Percentiles rank a stretch among this genome's conserved stretches.
Conservation (phyloP, 1,140 invertebrate genomes). For the Aphaenogaster floridana region DNA sequence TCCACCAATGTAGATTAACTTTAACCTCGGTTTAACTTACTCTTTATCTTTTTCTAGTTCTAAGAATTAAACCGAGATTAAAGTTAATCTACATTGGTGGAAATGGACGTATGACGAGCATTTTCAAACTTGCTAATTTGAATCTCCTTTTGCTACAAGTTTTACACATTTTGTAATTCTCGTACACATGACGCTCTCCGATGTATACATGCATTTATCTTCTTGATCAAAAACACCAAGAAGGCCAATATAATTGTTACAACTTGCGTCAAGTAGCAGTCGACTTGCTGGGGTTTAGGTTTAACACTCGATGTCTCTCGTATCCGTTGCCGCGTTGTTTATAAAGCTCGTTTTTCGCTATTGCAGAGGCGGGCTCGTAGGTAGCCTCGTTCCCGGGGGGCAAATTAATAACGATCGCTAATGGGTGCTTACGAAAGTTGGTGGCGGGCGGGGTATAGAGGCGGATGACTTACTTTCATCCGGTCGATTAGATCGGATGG, state of each 20-base stretch:
- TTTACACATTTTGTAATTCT: neutral
- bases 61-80: too few relatives aligned
- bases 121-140: neutral
- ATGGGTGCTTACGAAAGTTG: conserved; percentile 44
- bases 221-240: neutral
- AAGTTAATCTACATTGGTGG: too few relatives aligned
- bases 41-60: too few relatives aligned
- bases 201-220: neutral
- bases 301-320: neutral
- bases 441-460: neutral
- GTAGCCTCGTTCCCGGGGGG: neutral
- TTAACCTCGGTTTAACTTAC: too few relatives aligned
- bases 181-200: too few relatives aligned
- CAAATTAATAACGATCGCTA: conserved; percentile 59
- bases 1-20: too few relatives aligned
- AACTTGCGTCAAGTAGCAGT: conserved; percentile 27
- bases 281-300: neutral
- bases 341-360: conserved; percentile 9
- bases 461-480: conserved; percentile 55
- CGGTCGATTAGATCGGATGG: conserved; percentile 60
- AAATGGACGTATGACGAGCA: neutral
- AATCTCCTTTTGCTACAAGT: neutral
- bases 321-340: neutral
- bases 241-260: conserved; percentile 13
- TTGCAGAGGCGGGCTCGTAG: neutral